Evolutionary conservation across 2,888 invertebrate species (phyloP).

Genomic region (Cepaea hortensis): DNA sequence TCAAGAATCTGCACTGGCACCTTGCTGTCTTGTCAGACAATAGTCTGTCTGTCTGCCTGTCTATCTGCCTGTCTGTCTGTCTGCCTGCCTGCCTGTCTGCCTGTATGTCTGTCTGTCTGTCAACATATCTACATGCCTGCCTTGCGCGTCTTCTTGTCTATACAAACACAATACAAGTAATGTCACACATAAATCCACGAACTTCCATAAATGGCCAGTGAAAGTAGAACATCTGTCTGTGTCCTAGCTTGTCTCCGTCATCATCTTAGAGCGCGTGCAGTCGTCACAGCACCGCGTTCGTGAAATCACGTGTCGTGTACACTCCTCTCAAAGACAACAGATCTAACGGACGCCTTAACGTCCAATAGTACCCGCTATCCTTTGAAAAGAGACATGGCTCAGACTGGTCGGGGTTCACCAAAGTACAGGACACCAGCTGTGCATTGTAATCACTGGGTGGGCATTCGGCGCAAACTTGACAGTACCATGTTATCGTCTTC

Average conservation of each 20-base stretch:
- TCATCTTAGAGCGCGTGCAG: not conserved
- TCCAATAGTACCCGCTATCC: not conserved
- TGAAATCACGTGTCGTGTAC: not conserved
- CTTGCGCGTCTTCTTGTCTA: too few species aligned
- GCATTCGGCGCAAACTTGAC: not conserved
- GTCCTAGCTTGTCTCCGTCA: not conserved
- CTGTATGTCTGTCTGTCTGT: too few species aligned
- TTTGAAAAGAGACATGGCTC: not conserved
- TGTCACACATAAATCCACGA: not conserved
- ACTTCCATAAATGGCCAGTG: not conserved
- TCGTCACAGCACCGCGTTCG: not conserved
- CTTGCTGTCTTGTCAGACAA: too few species aligned
- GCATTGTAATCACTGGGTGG: not conserved
- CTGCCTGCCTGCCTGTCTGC: too few species aligned
- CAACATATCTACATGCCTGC: too few species aligned
- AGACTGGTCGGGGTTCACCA: slow-evolving; percentile 6
- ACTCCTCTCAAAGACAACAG: not conserved
- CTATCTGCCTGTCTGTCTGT: too few species aligned
- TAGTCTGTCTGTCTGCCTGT: too few species aligned
- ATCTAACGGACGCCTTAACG: not conserved
- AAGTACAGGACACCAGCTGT: slow-evolving; percentile 38
- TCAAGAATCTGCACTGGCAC: too few species aligned
- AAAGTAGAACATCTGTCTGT: slow-evolving; percentile 21
- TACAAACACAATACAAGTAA: not conserved
- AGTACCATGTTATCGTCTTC: not conserved